A percentile compares a stretch with the other conserved stretches of the same genome.
phyloP scores from a whole-genome alignment of 2,797 vertebrate genomes.

The Chromobotia macracanthus region DNA sequence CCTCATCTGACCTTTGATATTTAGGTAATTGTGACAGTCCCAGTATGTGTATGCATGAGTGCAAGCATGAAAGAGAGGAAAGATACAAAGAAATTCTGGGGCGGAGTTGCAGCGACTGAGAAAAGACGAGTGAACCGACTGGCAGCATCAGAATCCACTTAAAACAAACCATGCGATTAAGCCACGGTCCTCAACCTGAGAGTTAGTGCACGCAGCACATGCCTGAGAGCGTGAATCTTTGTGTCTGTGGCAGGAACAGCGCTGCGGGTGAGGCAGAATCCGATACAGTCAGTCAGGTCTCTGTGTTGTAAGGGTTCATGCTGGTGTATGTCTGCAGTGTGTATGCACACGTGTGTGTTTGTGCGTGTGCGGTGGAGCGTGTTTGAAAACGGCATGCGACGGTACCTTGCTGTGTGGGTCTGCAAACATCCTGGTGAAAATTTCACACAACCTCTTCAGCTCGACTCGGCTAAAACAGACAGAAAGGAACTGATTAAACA shows the following conservation, averaged over 20 bases:
- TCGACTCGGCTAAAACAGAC: conserved; percentile 87
- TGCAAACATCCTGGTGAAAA: conserved; percentile 99
- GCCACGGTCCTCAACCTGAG: conserved; percentile 56
- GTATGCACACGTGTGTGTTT: conserved; percentile 33
- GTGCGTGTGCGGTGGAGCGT: conserved; percentile 22
- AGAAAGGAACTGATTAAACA: conserved; percentile 1
- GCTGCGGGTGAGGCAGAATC: conserved; percentile 78
- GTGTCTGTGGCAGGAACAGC: conserved; percentile 43
- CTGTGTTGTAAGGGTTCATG: conserved; percentile 27
- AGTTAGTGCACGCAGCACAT: conserved; percentile 67
- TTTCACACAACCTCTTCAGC: conserved; percentile 96
- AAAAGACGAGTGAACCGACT: conserved; percentile 57
- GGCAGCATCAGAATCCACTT: conserved; percentile 66
- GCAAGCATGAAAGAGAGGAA: conserved; percentile 46
- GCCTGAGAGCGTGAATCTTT: conserved; percentile 57
- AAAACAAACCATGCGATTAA: conserved; percentile 76
- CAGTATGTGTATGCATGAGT: conserved; percentile 24
- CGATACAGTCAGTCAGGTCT: conserved; percentile 69
- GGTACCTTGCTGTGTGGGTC: conserved; percentile 98
- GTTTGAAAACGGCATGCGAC: conserved; percentile 62
- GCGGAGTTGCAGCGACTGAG: conserved; percentile 54
- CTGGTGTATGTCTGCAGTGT: conserved; percentile 19
- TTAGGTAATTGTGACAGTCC: conserved; percentile 25
- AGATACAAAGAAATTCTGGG: conserved; percentile 32
- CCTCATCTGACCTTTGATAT: neutral